Evolutionary conservation across 2,113 vertebrate species (phyloP), one percentile per base, ranked within the genome.

Genomic region (Coreoperca whiteheadi): DNA sequence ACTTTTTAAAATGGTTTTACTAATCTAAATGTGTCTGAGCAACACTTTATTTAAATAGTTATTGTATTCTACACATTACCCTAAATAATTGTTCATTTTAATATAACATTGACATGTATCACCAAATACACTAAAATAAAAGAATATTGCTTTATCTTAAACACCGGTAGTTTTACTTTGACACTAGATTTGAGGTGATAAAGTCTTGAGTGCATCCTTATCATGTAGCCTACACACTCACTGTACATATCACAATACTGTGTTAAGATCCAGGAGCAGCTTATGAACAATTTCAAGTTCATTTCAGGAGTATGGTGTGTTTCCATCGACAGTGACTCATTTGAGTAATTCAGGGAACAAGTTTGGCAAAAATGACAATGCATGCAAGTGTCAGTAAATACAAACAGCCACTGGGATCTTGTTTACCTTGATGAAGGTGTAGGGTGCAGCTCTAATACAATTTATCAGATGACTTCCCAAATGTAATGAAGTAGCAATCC

Each of bases 51-150:
- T 61, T 48, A 32, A 16, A 34, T 12, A 0, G 2, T 60, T 71
- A 30, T 61, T 73, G 54, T 87, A 76, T 56, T n/a, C 41, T 30
- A 60, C 0, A 21, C 18, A 30, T 25, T 57, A 3, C 4, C 2
- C 6, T 30, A 41, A 59, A 64, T 7, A 48, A 25, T 32, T 56
- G 1, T 46, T 82, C 3, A 50, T 63, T 57, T 46, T 54, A 82
- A 28, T 67, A 48, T 51, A 54, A 84, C 46, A 11, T 23, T 71
- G 28, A 64, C 16, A 34, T 18, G 16, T 48, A 59, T 66, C 79
- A 25, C n/a, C 7, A 39, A 37, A 53, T 28, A 15, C 50, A 74
- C 32, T 71, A 43, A 39, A 89, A 84, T 87, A 86, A 89, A 77
- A 83, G 5, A 59, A 32, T 48, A 61, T 72, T 87, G 21, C 5